A percentile compares a stretch with the other conserved stretches of the same genome.
These are phyloP conservation scores for Istiophorus platypterus DNA, from an alignment of 2,113 vertebrate species.

Conservation along the genomic window DNA sequence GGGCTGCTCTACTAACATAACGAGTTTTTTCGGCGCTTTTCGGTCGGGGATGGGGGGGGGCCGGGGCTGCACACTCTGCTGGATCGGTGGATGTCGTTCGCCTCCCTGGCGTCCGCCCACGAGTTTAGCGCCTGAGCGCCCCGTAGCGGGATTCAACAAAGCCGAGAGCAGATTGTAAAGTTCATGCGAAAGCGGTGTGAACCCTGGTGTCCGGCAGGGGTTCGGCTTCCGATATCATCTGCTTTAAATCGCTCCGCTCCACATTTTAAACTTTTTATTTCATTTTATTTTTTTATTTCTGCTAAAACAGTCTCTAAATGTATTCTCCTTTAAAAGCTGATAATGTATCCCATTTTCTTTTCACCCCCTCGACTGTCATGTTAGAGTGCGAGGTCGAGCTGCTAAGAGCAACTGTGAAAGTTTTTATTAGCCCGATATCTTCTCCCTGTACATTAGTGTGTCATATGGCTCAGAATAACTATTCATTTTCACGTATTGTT, in stretches of 20 bases:
- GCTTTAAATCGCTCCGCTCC: slow-evolving; percentile 1
- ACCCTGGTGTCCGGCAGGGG: background rate
- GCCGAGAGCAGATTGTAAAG: background rate
- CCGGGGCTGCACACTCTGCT: slow-evolving; percentile 28
- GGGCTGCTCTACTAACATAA: slow-evolving; percentile 15
- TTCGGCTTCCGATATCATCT: background rate
- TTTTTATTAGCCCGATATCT: slow-evolving; percentile 2
- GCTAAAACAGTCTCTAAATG: slow-evolving; percentile 2
- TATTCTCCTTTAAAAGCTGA: slow-evolving; percentile 39
- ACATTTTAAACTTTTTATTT: slow-evolving; percentile 7
- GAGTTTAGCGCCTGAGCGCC: background rate
- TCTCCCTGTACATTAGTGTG: background rate
- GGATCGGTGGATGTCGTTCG: too few relatives aligned
- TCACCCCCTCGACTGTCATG: slow-evolving; percentile 13
- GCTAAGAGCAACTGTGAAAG: slow-evolving; percentile 24
- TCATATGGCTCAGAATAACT: background rate
- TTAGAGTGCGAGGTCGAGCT: slow-evolving; percentile 36
- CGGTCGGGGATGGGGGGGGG: too few relatives aligned
- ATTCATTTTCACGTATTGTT: background rate
- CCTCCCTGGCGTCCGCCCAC: too few relatives aligned
- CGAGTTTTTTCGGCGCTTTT: slow-evolving; percentile 27
- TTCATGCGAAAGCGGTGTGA: background rate
- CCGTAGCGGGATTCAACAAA: slow-evolving; percentile 7
- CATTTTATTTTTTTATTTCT: too few relatives aligned
- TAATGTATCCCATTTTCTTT: slow-evolving; percentile 11